Evolutionary conservation across 2,888 invertebrate genomes (phyloP), one percentile per base, ranked within the genome.

Genomic region (Gastracanthus pulcherrimus): DNA sequence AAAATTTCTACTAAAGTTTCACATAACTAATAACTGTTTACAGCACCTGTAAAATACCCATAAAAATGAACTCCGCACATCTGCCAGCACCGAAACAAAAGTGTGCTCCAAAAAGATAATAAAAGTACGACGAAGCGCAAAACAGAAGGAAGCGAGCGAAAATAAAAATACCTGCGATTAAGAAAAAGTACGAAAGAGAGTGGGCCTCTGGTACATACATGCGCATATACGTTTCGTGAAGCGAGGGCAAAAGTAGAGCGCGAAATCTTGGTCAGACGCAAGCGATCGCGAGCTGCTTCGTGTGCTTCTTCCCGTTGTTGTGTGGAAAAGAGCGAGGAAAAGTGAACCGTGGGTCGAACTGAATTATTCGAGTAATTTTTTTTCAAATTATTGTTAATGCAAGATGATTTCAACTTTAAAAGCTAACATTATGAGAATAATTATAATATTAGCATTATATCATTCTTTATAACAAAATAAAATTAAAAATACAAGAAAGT

Each of bases 181-280:
- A 34, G n/a, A 45, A 60, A 60, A 60, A 31, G 45, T 13, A 41
- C 31, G 31, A 70, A 75, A 64, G 75, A 75, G 75, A 64, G 41
- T 31, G 76, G 67, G 51, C 16, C 64, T 29, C n/a, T 23, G 31
- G 19, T 11, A 3, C 6, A 6, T 13, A 4, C 45, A n/a, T n/a
- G 45, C n/a, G 45, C 4, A n/a, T 45, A 45, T n/a, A 45, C 5
- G 45, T 45, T 45, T 45, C n/a, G 26, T n/a, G 41, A 13, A 5
- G 38, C n/a, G n/a, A n/a, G 19, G 78, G 55, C 74, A 70, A 70
- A 76, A 74, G 78, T 80, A n/a, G 67, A 80, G 23, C 69, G 51
- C 23, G 41, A 23, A 78, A 82, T 69, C 78, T 81, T 77, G 81
- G 66, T 77, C 76, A 48, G 64, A 36, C 1, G 45, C 19, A 4